phyloP scores from a whole-genome alignment of 1,140 invertebrate species.

The Aphaenogaster ashmeadi region DNA sequence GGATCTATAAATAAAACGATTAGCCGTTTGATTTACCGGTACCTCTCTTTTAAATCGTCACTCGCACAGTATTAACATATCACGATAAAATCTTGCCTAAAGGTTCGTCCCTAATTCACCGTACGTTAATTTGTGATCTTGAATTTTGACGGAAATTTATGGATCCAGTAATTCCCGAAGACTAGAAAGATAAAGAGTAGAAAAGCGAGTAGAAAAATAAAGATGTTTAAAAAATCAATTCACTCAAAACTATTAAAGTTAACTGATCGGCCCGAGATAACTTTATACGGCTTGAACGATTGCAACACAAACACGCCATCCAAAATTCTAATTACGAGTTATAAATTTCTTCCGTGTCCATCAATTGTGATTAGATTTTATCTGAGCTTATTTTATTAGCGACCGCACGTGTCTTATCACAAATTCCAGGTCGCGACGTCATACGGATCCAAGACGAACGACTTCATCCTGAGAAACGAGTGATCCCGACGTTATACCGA shows the following conservation, averaged over 20 bases:
- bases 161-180: neutral
- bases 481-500: constrained; percentile 13
- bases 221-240: neutral
- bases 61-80: constrained; percentile 43
- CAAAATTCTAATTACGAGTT: constrained; percentile 8
- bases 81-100: neutral
- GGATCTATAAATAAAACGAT: constrained; percentile 73
- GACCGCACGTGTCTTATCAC: constrained; percentile 11
- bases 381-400: constrained; percentile 12
- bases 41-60: constrained; percentile 66
- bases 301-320: neutral
- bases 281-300: neutral
- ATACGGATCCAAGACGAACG: constrained; percentile 59
- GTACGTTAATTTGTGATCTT: neutral
- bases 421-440: constrained; percentile 27
- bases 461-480: constrained; percentile 49
- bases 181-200: too few relatives aligned
- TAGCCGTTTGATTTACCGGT: constrained; percentile 73
- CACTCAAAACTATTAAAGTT: neutral
- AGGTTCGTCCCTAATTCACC: neutral
- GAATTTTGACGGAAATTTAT: neutral
- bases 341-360: neutral
- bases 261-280: neutral
- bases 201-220: neutral
- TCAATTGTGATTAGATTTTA: neutral